A percentile compares a stretch with the other conserved stretches of the same genome.
phyloP scores from a whole-genome alignment of 2,113 vertebrate genomes.

The Delphinus delphis region DNA sequence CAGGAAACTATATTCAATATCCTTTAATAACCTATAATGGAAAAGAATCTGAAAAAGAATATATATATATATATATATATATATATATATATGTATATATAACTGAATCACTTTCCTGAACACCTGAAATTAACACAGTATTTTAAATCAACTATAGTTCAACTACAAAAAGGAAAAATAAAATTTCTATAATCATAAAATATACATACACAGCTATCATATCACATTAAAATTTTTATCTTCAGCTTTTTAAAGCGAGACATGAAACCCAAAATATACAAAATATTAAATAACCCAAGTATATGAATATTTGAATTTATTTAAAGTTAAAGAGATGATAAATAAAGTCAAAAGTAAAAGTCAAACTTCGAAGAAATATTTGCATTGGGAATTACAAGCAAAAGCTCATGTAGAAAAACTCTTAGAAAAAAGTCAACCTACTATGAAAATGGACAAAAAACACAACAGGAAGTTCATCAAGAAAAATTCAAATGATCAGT shows the following conservation, averaged over 20 bases:
- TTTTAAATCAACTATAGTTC: not conserved
- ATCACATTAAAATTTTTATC: slow-evolving; percentile 23
- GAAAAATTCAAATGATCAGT: not conserved
- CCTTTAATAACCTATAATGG: not conserved
- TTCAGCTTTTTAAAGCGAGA: not conserved
- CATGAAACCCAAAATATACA: not conserved
- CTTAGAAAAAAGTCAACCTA: not conserved
- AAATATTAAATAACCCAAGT: not conserved
- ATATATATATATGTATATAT: too few relatives aligned
- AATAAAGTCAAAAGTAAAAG: slow-evolving; percentile 26
- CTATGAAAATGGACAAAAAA: not conserved
- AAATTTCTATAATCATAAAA: not conserved
- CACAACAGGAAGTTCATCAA: not conserved
- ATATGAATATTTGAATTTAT: not conserved
- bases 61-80: not conserved
- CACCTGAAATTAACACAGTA: not conserved
- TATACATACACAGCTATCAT: not conserved
- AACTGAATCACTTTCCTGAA: not conserved
- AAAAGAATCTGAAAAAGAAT: not conserved
- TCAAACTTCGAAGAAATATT: not conserved
- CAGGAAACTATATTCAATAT: not conserved
- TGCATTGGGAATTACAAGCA: not conserved
- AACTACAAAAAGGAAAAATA: not conserved
- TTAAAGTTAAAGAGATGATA: slow-evolving; percentile 5
- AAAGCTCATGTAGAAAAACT: not conserved